Base-by-base conservation (phyloP, 2,113 vertebrate genomes). In the Seriola dumerili region DNA sequence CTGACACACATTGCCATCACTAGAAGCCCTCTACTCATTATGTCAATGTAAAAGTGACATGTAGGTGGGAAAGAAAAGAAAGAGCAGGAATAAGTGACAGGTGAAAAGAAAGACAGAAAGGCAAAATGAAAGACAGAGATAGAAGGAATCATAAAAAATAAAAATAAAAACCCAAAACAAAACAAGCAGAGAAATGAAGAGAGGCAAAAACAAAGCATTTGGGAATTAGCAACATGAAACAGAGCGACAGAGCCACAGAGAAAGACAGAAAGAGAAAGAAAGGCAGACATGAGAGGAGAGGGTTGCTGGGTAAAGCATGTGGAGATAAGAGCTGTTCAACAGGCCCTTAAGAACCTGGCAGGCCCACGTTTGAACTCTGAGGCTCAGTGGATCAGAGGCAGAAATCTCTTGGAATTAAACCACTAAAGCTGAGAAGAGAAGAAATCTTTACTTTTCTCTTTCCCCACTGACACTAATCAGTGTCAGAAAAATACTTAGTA, bases 391-490 rank as follows among this genome's bases (percentile, higher is more conserved):
- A 88, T 90, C 84, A 89, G 48, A 85, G 68, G 79, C 75, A 88
- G 78, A 82, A 83, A 86, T 85, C 88, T 88, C 71, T 11, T 40
- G 38, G 85, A 90, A 87, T 88, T 88, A 91, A 89, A 92, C 59
- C 64, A 2, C 74, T 55, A 79, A 85, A 89, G 80, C 77, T 46
- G 59, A 46, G 40, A 64, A 48, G 57, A 76, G 74, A 55, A 76
- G 66, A 58, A 77, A 70, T 75, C 78, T 79, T 82, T 63, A 62
- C 74, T 50, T 74, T 69, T 75, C 61, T 50, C 57, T 68, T 68
- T 78, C 42, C 50, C 52, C 46, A 17, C 21, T 5, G 72, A 73
- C 58, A 44, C 54, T 81, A 65, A 78, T 86, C 73, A 76, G 36
- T n/a, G 25, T 64, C 21, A 61, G 64, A 40, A 77, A 83, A 74